Conservation (phyloP, 2,113 vertebrate genomes). For the Spea multiplicata region DNA sequence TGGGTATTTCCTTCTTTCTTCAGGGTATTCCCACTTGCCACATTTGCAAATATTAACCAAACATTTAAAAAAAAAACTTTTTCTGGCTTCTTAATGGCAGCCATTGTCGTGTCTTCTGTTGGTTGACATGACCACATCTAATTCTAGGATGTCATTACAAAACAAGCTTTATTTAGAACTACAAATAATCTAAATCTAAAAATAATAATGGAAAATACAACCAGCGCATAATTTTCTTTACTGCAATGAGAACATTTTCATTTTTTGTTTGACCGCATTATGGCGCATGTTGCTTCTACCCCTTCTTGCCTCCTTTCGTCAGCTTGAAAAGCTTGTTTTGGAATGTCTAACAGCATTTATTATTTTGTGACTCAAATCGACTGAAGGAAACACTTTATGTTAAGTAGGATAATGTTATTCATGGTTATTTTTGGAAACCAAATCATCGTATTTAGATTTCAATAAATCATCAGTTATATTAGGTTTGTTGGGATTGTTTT, state of each 20-base stretch:
- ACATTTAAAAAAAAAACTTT: too few relatives aligned
- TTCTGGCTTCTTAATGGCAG: not conserved
- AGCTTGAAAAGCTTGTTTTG: too few relatives aligned
- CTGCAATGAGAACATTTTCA: not conserved
- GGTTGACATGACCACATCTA: not conserved
- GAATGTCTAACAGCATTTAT: too few relatives aligned
- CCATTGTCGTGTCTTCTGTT: not conserved
- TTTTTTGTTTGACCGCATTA: not conserved
- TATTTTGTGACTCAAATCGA: too few relatives aligned
- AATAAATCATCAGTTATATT: too few relatives aligned
- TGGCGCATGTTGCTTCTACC: not conserved
- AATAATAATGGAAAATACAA: not conserved
- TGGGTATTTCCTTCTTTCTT: not conserved
- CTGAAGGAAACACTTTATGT: too few relatives aligned
- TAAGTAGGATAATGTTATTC: too few relatives aligned
- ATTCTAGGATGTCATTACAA: not conserved
- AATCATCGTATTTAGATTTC: too few relatives aligned
- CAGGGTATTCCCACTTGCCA: not conserved
- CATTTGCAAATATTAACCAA: too few relatives aligned
- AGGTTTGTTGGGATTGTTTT: too few relatives aligned
- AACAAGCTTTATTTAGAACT: not conserved
- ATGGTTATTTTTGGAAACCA: too few relatives aligned
- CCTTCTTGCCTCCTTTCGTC: not conserved
- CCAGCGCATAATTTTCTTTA: not conserved
- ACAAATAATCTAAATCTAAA: not conserved